Evolutionary conservation across 2,888 invertebrate species (phyloP), one percentile per base, ranked within the genome.

Genomic region (Ichneumon xanthorius): DNA sequence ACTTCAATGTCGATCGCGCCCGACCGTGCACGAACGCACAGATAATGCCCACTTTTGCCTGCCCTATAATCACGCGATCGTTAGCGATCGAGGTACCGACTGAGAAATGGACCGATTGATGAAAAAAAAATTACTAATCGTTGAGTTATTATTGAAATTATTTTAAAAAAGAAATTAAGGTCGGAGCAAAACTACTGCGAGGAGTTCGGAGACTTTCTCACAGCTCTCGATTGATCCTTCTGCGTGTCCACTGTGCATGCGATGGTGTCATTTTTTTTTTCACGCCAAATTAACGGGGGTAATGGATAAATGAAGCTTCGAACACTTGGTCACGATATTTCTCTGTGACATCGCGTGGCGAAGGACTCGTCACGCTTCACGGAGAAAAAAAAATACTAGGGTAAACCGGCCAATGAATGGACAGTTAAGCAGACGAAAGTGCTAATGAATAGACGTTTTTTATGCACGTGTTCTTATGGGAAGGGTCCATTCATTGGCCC

Each of bases 291-390:
- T 26, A 48, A 9, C 63, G 19, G 14, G 16, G 6, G 22, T 65
- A 16, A 65, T 50, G 65, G 33, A 76, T 65, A 65, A 76, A 26
- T 53, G 37, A 65, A 50, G 65, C 50, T 14, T 65, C 65, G 76
- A 37, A 55, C 33, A 19, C 19, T 37, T 37, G 6, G 50, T 16
- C 22, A n/a, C 50, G 50, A 76, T 65, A 2, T 50, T 76, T 65
- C 7, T 30, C 30, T 61, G 48, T 33, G 33, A 61, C 48, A 4
- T 83, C 75, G 79, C 71, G 76, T 84, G 84, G 65, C 63, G 33
- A 76, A 76, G 65, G 71, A 80, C 83, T 61, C 63, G 37, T 40
- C 33, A 70, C 22, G n/a, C 68, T 70, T 48, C 19, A 14, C 45
- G 0, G 14, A 16, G 16, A 4, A 48, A 14, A 16, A 45, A 40